phyloP scores from a whole-genome alignment of 2,113 vertebrate genomes.

The Aspiorhynchus laticeps region DNA sequence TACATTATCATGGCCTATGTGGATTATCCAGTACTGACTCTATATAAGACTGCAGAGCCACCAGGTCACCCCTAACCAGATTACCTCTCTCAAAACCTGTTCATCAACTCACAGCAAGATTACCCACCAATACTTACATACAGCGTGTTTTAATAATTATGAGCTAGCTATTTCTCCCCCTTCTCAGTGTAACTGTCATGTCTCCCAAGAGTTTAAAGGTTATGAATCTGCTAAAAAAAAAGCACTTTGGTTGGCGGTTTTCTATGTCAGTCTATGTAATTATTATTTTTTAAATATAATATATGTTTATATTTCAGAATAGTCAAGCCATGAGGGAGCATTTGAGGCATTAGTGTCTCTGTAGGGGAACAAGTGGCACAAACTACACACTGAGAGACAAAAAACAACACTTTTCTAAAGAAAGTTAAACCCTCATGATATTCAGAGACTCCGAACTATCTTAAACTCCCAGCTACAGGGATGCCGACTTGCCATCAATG shows the following conservation, averaged over 20 bases:
- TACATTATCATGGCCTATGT: slow-evolving; percentile 39
- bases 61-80: slow-evolving; percentile 58
- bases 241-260: neutral
- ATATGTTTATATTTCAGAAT: neutral
- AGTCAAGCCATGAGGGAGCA: no score
- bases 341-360: neutral
- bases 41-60: slow-evolving; percentile 53
- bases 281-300: neutral
- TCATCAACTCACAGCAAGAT: slow-evolving; percentile 10
- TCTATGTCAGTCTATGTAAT: neutral
- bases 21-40: slow-evolving; percentile 54
- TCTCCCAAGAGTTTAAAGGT: neutral
- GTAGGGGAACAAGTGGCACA: no score
- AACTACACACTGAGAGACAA: neutral
- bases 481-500: neutral
- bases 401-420: neutral
- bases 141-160: neutral
- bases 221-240: neutral
- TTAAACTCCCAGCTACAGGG: neutral
- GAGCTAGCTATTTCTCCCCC: neutral
- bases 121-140: neutral
- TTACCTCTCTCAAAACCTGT: slow-evolving; percentile 50
- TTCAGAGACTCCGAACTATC: neutral
- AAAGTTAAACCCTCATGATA: neutral
- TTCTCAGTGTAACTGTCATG: neutral